phyloP scores from a whole-genome alignment of 2,113 vertebrate genomes.

The Cygnus buccinator region DNA sequence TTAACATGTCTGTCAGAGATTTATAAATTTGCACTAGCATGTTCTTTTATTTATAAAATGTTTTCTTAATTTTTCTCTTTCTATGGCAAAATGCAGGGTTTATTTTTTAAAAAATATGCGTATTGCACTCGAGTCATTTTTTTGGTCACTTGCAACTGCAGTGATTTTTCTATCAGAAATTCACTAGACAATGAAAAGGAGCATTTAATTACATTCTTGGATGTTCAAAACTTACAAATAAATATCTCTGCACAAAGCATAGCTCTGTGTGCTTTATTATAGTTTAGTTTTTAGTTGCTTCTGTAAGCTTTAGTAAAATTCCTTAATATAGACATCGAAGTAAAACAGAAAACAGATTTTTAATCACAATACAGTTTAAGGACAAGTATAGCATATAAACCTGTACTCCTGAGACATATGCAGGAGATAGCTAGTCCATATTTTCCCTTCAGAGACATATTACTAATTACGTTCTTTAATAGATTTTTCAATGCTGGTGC shows the following conservation, averaged over 20 bases:
- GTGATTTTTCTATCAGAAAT: slow-evolving; percentile 51
- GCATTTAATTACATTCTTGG: slow-evolving; percentile 48
- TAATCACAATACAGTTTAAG: neutral
- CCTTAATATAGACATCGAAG: neutral
- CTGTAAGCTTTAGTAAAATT: slow-evolving; percentile 14
- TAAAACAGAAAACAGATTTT: neutral
- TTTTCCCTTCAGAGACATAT: neutral
- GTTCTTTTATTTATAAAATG: neutral
- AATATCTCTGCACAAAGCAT: neutral
- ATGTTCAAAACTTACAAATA: neutral
- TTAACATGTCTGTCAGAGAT: neutral
- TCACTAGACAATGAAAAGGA: slow-evolving; percentile 53
- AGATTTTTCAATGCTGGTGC: neutral
- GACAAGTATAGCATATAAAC: neutral
- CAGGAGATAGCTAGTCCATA: neutral
- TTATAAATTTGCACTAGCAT: neutral
- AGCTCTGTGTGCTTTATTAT: neutral
- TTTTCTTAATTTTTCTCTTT: slow-evolving; percentile 13
- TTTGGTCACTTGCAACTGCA: slow-evolving; percentile 34
- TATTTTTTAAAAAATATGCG: slow-evolving; percentile 25
- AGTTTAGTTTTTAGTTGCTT: neutral
- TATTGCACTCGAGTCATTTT: neutral
- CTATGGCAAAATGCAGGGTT: neutral
- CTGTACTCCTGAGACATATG: neutral
- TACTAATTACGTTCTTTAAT: neutral